These are phyloP conservation scores for Leuciscus waleckii DNA, from an alignment of 2,797 vertebrate genomes.

Conservation along the genomic window DNA sequence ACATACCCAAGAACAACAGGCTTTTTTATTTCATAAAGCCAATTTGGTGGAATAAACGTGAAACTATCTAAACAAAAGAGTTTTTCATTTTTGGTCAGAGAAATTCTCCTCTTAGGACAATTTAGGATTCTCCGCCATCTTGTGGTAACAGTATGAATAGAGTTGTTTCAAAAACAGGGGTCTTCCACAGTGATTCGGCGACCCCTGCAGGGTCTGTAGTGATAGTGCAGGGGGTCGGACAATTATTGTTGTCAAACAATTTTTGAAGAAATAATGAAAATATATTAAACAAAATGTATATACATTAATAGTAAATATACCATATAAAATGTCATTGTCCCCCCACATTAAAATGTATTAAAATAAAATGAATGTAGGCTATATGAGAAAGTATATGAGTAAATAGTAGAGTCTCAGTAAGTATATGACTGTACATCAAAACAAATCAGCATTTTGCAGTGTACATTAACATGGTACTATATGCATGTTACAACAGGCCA, in stretches of 20 bases:
- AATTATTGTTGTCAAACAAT: not conserved
- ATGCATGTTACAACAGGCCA: not conserved
- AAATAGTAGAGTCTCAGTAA: not conserved
- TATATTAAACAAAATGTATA: not conserved
- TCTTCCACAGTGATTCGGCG: not conserved
- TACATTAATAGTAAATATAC: not conserved
- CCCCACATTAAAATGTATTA: no score
- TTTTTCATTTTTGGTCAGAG: not conserved
- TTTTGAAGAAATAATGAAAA: not conserved
- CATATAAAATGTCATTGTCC: not conserved
- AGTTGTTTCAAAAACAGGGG: not conserved
- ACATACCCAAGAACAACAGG: not conserved
- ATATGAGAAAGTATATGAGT: not conserved
- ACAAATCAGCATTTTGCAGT: not conserved
- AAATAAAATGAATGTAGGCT: not conserved
- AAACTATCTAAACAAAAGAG: not conserved
- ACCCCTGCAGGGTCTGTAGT: not conserved
- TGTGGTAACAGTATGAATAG: conserved; percentile 54
- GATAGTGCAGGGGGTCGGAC: not conserved
- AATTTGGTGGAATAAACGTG: conserved; percentile 5
- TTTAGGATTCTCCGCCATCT: conserved; percentile 67
- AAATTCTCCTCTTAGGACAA: not conserved
- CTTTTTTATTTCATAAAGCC: not conserved
- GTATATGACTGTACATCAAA: not conserved
- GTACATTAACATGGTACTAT: not conserved